Evolutionary conservation across 2,797 vertebrate genomes (phyloP), one percentile per base, ranked within the genome.

Genomic region (Phyllotis vaccarum): DNA sequence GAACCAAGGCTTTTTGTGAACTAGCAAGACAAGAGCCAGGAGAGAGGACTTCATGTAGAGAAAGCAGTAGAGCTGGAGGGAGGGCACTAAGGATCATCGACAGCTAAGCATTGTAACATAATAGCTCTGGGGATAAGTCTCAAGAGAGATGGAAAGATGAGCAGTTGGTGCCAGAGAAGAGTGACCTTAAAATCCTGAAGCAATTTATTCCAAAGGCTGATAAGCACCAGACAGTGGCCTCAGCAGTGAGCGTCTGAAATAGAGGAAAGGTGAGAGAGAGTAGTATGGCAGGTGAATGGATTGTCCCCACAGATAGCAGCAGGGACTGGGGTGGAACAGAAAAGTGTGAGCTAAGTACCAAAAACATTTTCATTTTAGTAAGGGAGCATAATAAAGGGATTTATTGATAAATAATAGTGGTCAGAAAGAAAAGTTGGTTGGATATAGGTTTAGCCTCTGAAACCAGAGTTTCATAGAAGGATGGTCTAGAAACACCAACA

Each of bases 121-220:
- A 92, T 27, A 49, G 14, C 81, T 49, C 27, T 52, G 52, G 56
- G 49, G 76, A 64, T 19, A 0, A 82, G 21, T 90, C 82, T 86
- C 74, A 43, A 43, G 49, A 75, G 19, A 60, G 40, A 37, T 85
- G n/a, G 24, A 54, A 82, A 90, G 64, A 70, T 29, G 21, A 29
- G 37, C 74, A 70, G 29, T 54, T 75, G 56, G 70, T 29, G 34
- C 82, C 75, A 87, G 62, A 87, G 37, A 91, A 31, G 34, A 64
- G 12, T 34, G 62, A 75, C 3, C 85, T 96, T 95, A 80, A 86
- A 86, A 72, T 89, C 87, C 58, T 87, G 22, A 85, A 86, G 43
- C 85, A 34, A 12, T 60, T 70, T 94, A 62, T 94, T 94, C 75
- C 22, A 74, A 70, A 17, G 64, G 52, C 54, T 91, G n/a, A 22